Evolutionary conservation across 1,140 invertebrate genomes (phyloP).

Genomic region (Lordiphosa mommai): DNA sequence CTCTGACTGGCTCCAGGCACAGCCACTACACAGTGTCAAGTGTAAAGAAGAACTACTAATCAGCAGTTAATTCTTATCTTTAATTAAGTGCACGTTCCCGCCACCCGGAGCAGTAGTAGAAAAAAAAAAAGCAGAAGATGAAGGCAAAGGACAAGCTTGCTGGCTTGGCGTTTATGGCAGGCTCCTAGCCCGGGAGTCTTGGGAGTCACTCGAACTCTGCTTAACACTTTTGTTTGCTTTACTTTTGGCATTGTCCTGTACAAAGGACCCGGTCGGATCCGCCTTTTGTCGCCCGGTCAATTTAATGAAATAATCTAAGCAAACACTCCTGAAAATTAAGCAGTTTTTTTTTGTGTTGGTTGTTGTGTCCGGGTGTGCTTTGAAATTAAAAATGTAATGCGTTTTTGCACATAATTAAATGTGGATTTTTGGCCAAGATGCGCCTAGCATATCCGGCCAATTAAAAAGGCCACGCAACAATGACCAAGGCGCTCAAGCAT

Average conservation of each 20-base stretch:
- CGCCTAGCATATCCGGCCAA: conserved; percentile 43
- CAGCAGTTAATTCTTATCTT: conserved; percentile 79
- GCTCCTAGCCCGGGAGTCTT: conserved; percentile 9
- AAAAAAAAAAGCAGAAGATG: neutral
- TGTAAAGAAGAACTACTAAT: conserved; percentile 79
- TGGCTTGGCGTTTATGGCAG: conserved; percentile 51
- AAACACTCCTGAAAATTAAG: conserved; percentile 73
- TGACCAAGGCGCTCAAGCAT: conserved; percentile 60
- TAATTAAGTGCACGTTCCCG: conserved; percentile 74
- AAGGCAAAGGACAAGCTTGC: conserved; percentile 13
- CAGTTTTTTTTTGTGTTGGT: conserved; percentile 41
- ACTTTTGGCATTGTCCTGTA: conserved; percentile 56
- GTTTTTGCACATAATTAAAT: conserved; percentile 67
- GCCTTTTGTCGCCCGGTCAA: conserved; percentile 63
- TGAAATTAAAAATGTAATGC: conserved; percentile 70
- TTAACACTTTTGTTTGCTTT: conserved; percentile 67
- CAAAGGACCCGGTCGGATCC: conserved; percentile 43
- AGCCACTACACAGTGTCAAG: conserved; percentile 57
- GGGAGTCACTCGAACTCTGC: conserved; percentile 37
- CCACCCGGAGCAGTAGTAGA: conserved; percentile 12
- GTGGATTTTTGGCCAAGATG: conserved; percentile 34
- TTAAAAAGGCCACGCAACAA: conserved; percentile 74
- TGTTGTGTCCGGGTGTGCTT: conserved; percentile 6
- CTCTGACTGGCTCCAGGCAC: conserved; percentile 5
- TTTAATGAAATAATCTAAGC: conserved; percentile 77